phyloP scores from a whole-genome alignment of 30 jellyfish, hydroid and myxozoan species.

The Aurelia aurita region DNA sequence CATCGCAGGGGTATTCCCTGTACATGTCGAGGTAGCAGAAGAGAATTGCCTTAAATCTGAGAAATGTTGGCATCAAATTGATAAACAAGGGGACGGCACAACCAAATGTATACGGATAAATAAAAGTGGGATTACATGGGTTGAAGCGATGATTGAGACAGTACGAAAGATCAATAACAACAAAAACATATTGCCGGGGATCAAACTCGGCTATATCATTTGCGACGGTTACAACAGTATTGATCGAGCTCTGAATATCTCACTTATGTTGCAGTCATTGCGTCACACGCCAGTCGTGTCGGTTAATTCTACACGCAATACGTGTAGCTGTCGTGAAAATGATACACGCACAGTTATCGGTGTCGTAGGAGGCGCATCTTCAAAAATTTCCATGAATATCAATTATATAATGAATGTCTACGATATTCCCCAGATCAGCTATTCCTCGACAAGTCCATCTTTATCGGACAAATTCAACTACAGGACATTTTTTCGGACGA shows the following conservation, averaged over 20 bases:
- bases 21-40: slow-evolving; percentile 59
- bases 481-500: slow-evolving; percentile 89
- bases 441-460: slow-evolving; percentile 87
- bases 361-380: slow-evolving; percentile 92
- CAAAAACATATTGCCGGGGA: slow-evolving; percentile 51
- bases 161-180: slow-evolving; percentile 46
- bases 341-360: slow-evolving; percentile 66
- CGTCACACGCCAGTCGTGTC: slow-evolving; percentile 24
- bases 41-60: slow-evolving; percentile 44
- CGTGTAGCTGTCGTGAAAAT: slow-evolving; percentile 51
- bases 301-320: background rate
- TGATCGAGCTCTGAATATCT: slow-evolving; percentile 52
- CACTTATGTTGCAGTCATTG: slow-evolving; percentile 42
- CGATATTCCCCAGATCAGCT: slow-evolving; percentile 84
- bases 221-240: slow-evolving; percentile 67
- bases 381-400: slow-evolving; percentile 63
- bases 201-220: slow-evolving; percentile 62
- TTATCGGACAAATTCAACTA: slow-evolving; percentile 67
- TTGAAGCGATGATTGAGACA: slow-evolving; percentile 72
- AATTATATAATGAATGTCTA: slow-evolving; percentile 59
- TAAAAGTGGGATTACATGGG: slow-evolving; percentile 72
- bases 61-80: slow-evolving; percentile 26
- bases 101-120: slow-evolving; percentile 50
- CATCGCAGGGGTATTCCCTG: slow-evolving; percentile 76
- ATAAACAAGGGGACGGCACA: slow-evolving; percentile 7